phyloP scores from a whole-genome alignment of 2,113 vertebrate species.

The Chaetops frenatus region DNA sequence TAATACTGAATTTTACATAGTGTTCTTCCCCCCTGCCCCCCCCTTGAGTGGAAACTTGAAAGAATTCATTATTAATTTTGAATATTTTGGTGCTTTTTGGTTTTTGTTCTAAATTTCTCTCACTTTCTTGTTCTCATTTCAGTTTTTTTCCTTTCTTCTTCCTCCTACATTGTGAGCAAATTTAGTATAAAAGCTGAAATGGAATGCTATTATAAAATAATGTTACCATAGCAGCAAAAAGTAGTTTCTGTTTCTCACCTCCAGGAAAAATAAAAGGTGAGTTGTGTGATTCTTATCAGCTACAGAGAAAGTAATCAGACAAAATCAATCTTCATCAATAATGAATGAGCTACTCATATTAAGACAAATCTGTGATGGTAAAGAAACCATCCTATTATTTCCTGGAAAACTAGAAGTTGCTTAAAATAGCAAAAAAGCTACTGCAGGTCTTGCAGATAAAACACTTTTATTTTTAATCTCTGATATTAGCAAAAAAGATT shows the following conservation, averaged over 20 bases:
- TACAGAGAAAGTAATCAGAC: not conserved
- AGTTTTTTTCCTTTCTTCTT: not conserved
- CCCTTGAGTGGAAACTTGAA: not conserved
- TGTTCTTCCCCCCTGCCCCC: not conserved
- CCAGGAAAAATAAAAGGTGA: constrained; percentile 1
- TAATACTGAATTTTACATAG: not conserved
- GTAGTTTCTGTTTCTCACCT: not conserved
- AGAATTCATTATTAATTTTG: not conserved
- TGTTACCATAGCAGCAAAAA: constrained; percentile 16
- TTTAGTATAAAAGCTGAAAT: not conserved
- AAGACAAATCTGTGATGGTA: not conserved
- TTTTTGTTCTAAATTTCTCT: not conserved
- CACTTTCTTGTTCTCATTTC: not conserved
- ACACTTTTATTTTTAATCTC: not conserved
- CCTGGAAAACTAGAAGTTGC: not conserved
- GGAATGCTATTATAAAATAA: not conserved
- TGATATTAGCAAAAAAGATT: not conserved
- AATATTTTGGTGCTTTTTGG: not conserved
- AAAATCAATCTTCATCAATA: constrained; percentile 5
- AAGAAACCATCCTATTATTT: not conserved
- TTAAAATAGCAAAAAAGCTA: not conserved
- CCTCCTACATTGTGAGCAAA: not conserved
- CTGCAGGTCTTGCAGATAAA: not conserved
- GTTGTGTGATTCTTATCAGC: not conserved
- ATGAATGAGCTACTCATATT: not conserved